These are phyloP conservation scores for Cotesia congregata DNA, from an alignment of 2,888 invertebrate genomes.

Conservation along the genomic window DNA sequence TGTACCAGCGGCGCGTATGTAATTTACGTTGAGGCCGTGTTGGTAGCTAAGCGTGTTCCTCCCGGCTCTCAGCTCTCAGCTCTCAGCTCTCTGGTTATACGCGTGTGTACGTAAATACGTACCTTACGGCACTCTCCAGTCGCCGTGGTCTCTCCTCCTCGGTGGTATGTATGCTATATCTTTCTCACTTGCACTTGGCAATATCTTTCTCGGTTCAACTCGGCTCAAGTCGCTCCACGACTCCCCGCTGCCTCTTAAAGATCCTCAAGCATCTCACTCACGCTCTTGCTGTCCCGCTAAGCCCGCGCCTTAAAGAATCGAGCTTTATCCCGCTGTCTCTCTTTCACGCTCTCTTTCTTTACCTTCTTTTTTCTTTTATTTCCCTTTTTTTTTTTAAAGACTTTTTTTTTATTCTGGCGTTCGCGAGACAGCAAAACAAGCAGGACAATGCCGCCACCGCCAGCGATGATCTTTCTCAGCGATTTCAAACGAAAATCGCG, in stretches of 20 bases:
- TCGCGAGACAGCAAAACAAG: constrained; percentile 57
- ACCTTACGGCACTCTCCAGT: constrained; percentile 57
- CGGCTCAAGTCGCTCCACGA: constrained; percentile 43
- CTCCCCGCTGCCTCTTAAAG: constrained; percentile 24
- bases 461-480: constrained; percentile 22
- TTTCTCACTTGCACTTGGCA: constrained; percentile 13
- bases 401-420: constrained; percentile 39
- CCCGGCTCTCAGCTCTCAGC: constrained; percentile 54
- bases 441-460: constrained; percentile 52
- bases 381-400: constrained; percentile 33
- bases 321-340: constrained; percentile 31
- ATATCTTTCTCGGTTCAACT: constrained; percentile 41
- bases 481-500: constrained; percentile 41
- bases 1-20: constrained; percentile 51
- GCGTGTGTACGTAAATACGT: constrained; percentile 50
- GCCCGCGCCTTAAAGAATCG: constrained; percentile 28
- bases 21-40: constrained; percentile 51
- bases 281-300: constrained; percentile 29
- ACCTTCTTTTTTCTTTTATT: constrained; percentile 24
- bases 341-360: constrained; percentile 38
- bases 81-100: constrained; percentile 14
- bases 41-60: constrained; percentile 70
- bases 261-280: constrained; percentile 23
- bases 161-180: constrained; percentile 26
- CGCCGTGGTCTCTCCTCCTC: constrained; percentile 41